Conservation (phyloP, 2,797 vertebrate species). For the Salmo trutta region DNA sequence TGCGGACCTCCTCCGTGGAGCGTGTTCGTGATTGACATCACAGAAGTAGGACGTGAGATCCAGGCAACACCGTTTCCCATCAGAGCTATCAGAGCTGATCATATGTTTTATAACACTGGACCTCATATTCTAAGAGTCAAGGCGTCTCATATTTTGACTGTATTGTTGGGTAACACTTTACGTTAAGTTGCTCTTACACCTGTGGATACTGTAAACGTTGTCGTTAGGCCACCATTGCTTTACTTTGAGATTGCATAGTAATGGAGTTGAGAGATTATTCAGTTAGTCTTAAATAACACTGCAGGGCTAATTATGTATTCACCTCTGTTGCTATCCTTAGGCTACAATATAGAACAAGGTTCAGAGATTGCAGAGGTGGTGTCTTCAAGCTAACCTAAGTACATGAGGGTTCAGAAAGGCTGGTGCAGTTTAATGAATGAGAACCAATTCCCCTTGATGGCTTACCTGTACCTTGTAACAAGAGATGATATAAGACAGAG, state of each 20-base stretch:
- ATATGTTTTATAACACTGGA: background rate
- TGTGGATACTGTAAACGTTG: background rate
- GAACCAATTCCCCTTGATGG: background rate
- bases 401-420: too few species aligned
- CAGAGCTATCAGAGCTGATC: background rate
- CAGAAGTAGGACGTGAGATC: slow-evolving; percentile 7
- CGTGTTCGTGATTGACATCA: slow-evolving; percentile 28
- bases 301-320: too few species aligned
- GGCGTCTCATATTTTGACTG: background rate
- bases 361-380: background rate
- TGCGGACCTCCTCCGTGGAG: slow-evolving; percentile 6
- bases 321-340: too few species aligned
- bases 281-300: too few species aligned
- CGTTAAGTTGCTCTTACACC: background rate
- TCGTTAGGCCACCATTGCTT: background rate
- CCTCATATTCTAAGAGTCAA: background rate
- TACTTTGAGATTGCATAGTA: too few species aligned
- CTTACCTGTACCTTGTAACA: background rate
- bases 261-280: too few species aligned
- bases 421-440: background rate
- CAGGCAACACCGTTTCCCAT: slow-evolving; percentile 2
- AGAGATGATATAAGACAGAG: background rate
- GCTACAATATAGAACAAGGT: too few species aligned
- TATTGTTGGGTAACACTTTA: background rate
- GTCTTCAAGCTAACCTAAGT: background rate